Conservation (phyloP, 2,797 vertebrate species). For the Hypotaenidia philippensis region DNA sequence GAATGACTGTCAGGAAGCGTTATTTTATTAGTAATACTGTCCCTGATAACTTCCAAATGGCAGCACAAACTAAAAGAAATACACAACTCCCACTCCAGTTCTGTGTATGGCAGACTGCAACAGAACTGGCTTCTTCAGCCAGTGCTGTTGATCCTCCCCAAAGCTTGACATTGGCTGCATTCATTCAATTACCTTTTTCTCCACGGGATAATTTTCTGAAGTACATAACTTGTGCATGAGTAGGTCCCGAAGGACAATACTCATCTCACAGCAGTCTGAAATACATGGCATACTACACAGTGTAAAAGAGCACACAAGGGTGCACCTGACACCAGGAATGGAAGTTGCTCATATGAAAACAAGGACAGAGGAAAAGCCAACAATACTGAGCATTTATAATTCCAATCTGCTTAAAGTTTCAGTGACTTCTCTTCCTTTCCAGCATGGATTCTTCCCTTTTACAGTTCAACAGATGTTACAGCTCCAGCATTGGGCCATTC, state of each 20-base stretch:
- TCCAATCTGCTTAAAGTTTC: neutral
- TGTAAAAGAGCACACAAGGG: neutral
- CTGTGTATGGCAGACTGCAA: neutral
- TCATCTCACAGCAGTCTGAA: neutral
- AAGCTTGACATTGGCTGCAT: neutral
- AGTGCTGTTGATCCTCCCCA: neutral
- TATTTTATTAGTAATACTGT: neutral
- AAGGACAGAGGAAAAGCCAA: slow-evolving; percentile 5
- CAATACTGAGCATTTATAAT: slow-evolving; percentile 42
- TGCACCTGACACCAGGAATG: slow-evolving; percentile 38
- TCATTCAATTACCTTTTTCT: slow-evolving; percentile 9
- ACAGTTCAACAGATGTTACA: slow-evolving; percentile 55
- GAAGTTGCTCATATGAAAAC: neutral
- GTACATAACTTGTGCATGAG: slow-evolving; percentile 41
- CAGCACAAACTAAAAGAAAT: neutral
- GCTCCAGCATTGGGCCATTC: neutral
- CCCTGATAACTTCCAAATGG: neutral
- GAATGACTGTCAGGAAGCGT: neutral
- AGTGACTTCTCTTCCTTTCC: slow-evolving; percentile 20
- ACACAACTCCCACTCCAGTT: neutral
- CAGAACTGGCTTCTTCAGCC: neutral
- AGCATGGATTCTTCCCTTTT: slow-evolving; percentile 25
- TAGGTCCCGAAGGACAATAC: neutral
- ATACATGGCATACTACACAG: neutral
- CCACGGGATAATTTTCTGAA: neutral